Conservation (phyloP, 1,140 invertebrate species). For the Bombus polaris region DNA sequence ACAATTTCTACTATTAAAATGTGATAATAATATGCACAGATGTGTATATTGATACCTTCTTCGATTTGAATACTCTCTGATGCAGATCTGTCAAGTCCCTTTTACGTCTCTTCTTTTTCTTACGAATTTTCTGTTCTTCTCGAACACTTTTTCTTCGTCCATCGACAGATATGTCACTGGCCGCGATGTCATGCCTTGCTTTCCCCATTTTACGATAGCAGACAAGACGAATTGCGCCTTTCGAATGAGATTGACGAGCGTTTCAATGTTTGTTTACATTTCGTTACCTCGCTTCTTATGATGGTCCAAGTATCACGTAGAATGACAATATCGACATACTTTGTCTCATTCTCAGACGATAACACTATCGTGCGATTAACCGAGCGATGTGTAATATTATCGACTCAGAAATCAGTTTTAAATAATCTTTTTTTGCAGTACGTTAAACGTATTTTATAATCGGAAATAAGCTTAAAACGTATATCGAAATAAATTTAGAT, state of each 20-base stretch:
- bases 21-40: neutral
- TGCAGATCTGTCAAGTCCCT: constrained; percentile 2
- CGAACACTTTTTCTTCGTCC: neutral
- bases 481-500: too few relatives aligned
- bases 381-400: neutral
- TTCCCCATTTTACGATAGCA: neutral
- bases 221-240: neutral
- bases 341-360: neutral
- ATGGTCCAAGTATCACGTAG: neutral
- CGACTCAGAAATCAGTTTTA: neutral
- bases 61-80: neutral
- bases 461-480: too few relatives aligned
- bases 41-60: neutral
- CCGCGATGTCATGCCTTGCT: neutral
- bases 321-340: constrained; percentile 4
- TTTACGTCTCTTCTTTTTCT: constrained; percentile 37
- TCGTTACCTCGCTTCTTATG: constrained; percentile 22
- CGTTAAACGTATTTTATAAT: neutral
- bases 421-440: neutral
- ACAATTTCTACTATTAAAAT: neutral
- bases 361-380: neutral
- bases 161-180: neutral
- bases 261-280: constrained; percentile 36
- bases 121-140: neutral
- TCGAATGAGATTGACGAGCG: neutral